phyloP scores from a whole-genome alignment of 1,140 invertebrate genomes.

The Drosophila ercepeae region DNA sequence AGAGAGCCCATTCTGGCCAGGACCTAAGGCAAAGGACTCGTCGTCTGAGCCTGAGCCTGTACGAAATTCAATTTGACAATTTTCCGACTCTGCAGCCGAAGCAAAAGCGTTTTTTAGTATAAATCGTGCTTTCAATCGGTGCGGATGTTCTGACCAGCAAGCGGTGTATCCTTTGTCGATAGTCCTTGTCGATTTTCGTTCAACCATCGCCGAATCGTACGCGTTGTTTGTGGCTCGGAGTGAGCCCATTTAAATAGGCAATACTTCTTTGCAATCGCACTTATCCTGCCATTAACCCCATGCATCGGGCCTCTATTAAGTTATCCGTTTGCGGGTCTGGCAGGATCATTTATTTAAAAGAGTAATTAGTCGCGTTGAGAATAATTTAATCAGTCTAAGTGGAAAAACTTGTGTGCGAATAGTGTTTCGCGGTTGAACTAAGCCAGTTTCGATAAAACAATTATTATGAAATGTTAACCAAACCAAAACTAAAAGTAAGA shows the following conservation, averaged over 20 bases:
- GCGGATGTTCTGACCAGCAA: slow-evolving; percentile 67
- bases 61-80: slow-evolving; percentile 71
- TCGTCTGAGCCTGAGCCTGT: slow-evolving; percentile 1
- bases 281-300: slow-evolving; percentile 42
- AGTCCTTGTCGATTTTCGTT: slow-evolving; percentile 27
- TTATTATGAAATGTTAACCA: slow-evolving; percentile 16
- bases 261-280: slow-evolving; percentile 47
- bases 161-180: slow-evolving; percentile 30
- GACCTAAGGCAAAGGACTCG: slow-evolving; percentile 24
- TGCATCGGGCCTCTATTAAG: slow-evolving; percentile 3
- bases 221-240: slow-evolving; percentile 13
- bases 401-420: slow-evolving; percentile 20
- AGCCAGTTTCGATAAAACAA: slow-evolving; percentile 23
- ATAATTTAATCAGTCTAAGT: slow-evolving; percentile 45
- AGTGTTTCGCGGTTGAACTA: not conserved
- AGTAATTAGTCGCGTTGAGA: slow-evolving; percentile 32
- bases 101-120: slow-evolving; percentile 62
- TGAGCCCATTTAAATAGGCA: slow-evolving; percentile 58
- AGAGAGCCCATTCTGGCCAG: slow-evolving; percentile 62
- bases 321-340: slow-evolving; percentile 37
- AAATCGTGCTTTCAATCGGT: slow-evolving; percentile 81
- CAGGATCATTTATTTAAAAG: slow-evolving; percentile 19
- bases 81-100: slow-evolving; percentile 37
- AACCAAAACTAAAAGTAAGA: not conserved
- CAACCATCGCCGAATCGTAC: slow-evolving; percentile 28